phyloP scores from a whole-genome alignment of 1,140 invertebrate species.

The Bombus waltoni region DNA sequence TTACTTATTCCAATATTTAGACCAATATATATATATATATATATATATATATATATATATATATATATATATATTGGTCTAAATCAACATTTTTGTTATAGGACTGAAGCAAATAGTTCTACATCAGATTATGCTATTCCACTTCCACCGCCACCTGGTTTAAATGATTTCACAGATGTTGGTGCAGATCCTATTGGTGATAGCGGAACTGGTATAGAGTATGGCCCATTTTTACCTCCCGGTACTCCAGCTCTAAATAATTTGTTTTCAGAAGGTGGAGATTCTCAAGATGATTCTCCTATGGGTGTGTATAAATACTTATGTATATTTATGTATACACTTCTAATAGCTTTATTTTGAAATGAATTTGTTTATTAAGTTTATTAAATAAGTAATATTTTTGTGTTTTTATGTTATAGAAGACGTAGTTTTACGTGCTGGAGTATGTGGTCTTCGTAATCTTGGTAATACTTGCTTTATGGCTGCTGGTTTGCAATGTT shows the following conservation, averaged over 20 bases:
- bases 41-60: not conserved
- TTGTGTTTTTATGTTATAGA: conserved; percentile 21
- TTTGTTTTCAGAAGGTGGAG: conserved; percentile 78
- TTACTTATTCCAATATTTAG: conserved; percentile 8
- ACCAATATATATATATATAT: not conserved
- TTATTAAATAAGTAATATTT: not conserved
- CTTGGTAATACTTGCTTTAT: conserved; percentile 90
- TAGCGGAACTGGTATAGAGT: conserved; percentile 71
- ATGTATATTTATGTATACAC: not conserved
- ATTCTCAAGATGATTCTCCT: conserved; percentile 77
- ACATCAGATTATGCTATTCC: conserved; percentile 79
- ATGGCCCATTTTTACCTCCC: conserved; percentile 79
- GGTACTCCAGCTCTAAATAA: conserved; percentile 74
- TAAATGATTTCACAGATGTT: conserved; percentile 75
- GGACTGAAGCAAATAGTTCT: conserved; percentile 79
- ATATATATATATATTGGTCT: not conserved
- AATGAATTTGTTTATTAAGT: not conserved
- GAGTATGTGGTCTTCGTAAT: conserved; percentile 87
- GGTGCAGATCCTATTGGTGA: conserved; percentile 72
- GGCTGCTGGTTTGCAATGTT: conserved; percentile 88
- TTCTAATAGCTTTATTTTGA: not conserved
- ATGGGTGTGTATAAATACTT: conserved; percentile 70
- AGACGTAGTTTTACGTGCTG: conserved; percentile 75
- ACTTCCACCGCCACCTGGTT: conserved; percentile 76
- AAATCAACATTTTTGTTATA: conserved; percentile 29